Evolutionary conservation across 2,888 invertebrate species (phyloP), one percentile per base, ranked within the genome.

Genomic region (Euproctis similis): DNA sequence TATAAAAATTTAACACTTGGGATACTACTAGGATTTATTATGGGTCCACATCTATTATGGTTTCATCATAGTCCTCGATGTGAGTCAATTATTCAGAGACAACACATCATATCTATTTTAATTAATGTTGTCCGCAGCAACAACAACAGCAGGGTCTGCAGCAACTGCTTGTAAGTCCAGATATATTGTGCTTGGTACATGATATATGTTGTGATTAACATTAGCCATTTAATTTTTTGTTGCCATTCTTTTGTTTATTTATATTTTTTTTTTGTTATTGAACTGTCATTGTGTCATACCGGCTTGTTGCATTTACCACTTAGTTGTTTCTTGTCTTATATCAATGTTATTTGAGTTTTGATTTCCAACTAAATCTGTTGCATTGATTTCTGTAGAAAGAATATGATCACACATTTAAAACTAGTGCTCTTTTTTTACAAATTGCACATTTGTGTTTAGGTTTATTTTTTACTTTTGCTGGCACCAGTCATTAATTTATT

Each of bases 91-190:
- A 14, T 4, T 10, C 12, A 9, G 9, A 18, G 26, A 30, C 16
- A n/a, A 19, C 12, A 34, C 27, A 45, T 30, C 40, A 48, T 51
- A 50, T 45, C 47, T 60, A 63, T 55, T 55, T n/a, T n/a, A n/a
- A 58, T 63, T 54, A 62, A 59, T 51, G 64, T 72, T 69, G 68
- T 78, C 84, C 89, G 42, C 50, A 94, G 93, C 93, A 94, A 90
- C 93, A 94, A 86, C 94, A 94, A 86, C 94, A 94, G 87, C 94
- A 94, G 82, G 94, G 94, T 80, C 90, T 95, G 59, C 94, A 94
- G 82, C 94, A 94, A 86, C 90, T 95, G 86, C 89, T 95, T 90
- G 95, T 95, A 90, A 92, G 94, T 92, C 78, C 53, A 54, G 59
- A 58, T 53, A 64, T 57, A 58, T 61, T 53, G 61, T 60, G 67